Evolutionary conservation across 1,140 invertebrate genomes (phyloP).

Genomic region (Heliconius nattereri): DNA sequence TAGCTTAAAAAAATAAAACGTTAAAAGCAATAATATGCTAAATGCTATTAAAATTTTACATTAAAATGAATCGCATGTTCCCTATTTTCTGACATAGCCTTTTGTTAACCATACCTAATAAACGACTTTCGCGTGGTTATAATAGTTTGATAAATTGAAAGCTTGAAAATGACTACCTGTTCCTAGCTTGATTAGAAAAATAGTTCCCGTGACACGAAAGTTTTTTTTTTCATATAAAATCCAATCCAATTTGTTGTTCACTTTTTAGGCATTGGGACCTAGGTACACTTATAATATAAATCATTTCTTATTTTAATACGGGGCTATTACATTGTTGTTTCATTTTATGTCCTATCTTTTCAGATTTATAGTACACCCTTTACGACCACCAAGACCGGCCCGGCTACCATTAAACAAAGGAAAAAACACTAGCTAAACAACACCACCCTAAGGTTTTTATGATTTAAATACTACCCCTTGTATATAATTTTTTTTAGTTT

Average conservation of each 20-base stretch:
- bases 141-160: slow-evolving; percentile 11
- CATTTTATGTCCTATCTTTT: slow-evolving; percentile 19
- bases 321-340: slow-evolving; percentile 4
- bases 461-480: neutral
- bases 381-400: neutral
- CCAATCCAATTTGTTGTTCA: neutral
- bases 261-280: neutral
- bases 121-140: slow-evolving; percentile 11
- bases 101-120: neutral
- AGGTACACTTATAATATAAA: neutral
- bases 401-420: slow-evolving; percentile 12
- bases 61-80: slow-evolving; percentile 12
- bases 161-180: slow-evolving; percentile 1
- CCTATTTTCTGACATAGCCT: neutral
- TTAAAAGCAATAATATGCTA: too few species aligned
- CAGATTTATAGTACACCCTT: slow-evolving; percentile 14
- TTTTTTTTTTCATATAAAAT: neutral
- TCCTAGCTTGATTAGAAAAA: neutral
- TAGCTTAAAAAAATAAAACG: too few species aligned
- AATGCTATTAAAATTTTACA: neutral
- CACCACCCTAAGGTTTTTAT: slow-evolving; percentile 6
- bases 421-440: neutral
- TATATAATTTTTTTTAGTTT: neutral
- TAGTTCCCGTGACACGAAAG: neutral
- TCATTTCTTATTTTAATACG: neutral